Conservation (phyloP, 1,140 invertebrate species). For the Chionoecetes opilio region DNA sequence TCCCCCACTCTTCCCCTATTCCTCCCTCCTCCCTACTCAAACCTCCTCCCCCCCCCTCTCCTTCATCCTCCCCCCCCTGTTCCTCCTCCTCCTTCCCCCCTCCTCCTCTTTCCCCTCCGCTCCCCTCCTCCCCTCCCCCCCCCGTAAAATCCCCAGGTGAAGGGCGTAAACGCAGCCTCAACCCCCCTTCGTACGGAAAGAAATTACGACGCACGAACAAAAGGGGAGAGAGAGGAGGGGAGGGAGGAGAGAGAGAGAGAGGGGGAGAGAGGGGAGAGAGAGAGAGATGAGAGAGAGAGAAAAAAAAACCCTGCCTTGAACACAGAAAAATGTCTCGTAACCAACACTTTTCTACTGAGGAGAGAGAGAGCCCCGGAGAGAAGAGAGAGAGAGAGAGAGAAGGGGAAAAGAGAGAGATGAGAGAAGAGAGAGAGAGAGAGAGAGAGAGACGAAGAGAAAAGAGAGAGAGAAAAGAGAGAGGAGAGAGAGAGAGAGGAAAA, state of each 20-base stretch:
- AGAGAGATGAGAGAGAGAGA: neutral
- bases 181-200: neutral
- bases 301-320: neutral
- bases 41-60: neutral
- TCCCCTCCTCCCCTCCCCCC: neutral
- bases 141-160: neutral
- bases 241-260: constrained; percentile 4
- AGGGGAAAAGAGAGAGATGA: neutral
- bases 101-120: neutral
- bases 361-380: neutral
- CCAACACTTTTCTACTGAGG: neutral
- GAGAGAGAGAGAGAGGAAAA: no score
- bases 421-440: neutral
- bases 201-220: neutral
- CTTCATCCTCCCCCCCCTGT: neutral
- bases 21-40: neutral
- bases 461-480: no score
- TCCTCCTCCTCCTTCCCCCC: neutral
- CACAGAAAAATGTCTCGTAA: neutral
- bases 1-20: neutral
- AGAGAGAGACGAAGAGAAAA: neutral
- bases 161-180: neutral
- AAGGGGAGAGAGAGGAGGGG: neutral
- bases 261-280: neutral
- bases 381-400: constrained; percentile 8